These are phyloP conservation scores for Ichneumoninae sp. DNA, from an alignment of 2,888 invertebrate species.

Conservation along the genomic window DNA sequence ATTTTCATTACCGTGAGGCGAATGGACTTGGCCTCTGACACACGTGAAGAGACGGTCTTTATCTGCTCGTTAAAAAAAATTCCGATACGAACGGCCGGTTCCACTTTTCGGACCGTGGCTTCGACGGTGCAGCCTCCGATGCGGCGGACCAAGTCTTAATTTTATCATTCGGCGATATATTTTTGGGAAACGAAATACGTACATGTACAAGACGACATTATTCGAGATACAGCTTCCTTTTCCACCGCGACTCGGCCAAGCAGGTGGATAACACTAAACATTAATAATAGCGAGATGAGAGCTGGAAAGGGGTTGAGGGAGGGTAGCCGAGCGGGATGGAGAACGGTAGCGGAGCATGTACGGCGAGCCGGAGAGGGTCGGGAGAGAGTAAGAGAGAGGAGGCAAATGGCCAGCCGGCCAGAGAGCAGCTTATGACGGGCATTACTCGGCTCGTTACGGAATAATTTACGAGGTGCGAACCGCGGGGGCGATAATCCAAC, in stretches of 20 bases:
- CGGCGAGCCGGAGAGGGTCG: slow-evolving; percentile 50
- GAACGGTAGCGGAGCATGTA: slow-evolving; percentile 42
- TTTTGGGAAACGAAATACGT: slow-evolving; percentile 9
- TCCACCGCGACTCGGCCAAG: slow-evolving; percentile 56
- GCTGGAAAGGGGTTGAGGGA: slow-evolving; percentile 34
- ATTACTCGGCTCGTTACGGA: slow-evolving; percentile 84
- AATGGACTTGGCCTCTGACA: neutral
- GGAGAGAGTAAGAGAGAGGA: slow-evolving; percentile 63
- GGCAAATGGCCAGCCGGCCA: slow-evolving; percentile 78
- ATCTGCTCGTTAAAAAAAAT: neutral
- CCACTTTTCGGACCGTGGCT: neutral
- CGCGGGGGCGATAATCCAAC: slow-evolving; percentile 84
- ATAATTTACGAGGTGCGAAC: slow-evolving; percentile 84
- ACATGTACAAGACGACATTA: neutral
- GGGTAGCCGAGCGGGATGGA: slow-evolving; percentile 34
- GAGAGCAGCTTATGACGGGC: slow-evolving; percentile 83
- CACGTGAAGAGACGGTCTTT: neutral
- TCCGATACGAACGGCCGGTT: neutral
- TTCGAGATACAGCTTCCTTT: slow-evolving; percentile 35
- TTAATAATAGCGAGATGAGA: slow-evolving; percentile 72
- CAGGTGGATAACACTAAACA: slow-evolving; percentile 75
- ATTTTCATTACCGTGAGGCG: neutral
- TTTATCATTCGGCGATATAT: slow-evolving; percentile 1
- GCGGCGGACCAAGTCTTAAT: neutral
- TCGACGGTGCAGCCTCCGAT: neutral